Conservation (phyloP, 2,888 invertebrate species). For the Agrochola lota region DNA sequence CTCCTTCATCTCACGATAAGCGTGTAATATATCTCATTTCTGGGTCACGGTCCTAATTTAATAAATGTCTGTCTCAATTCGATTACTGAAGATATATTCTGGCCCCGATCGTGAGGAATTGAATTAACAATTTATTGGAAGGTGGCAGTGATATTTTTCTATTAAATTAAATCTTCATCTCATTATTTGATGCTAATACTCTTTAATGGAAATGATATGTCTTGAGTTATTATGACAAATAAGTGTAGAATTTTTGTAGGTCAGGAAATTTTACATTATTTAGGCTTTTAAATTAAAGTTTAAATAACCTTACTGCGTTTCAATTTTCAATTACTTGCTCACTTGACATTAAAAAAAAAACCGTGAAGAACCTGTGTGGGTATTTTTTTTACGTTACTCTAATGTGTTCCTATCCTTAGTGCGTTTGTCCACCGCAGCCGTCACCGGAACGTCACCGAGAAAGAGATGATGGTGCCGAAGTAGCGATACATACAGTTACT, state of each 20-base stretch:
- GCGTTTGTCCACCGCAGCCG: neutral
- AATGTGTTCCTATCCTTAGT: neutral
- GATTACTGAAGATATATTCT: conserved; percentile 58
- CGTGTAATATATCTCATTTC: conserved; percentile 55
- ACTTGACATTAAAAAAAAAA: neutral
- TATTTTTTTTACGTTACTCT: neutral
- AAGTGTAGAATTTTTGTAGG: neutral
- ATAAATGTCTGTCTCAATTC: conserved; percentile 61
- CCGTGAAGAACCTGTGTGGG: neutral
- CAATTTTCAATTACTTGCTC: neutral
- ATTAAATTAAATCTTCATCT: conserved; percentile 3
- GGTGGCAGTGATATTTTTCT: conserved; percentile 39
- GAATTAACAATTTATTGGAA: conserved; percentile 38
- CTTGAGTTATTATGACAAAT: neutral
- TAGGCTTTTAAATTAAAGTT: neutral
- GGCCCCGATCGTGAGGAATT: conserved; percentile 41
- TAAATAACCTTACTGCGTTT: neutral
- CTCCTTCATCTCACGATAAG: conserved; percentile 43
- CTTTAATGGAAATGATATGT: neutral
- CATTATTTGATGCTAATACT: neutral
- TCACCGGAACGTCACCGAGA: neutral
- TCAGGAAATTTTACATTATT: neutral
- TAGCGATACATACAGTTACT: no score
- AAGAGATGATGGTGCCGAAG: neutral
- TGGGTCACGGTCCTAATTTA: conserved; percentile 55